Conservation (phyloP, 2,888 invertebrate species). For the Lasioglossum morio region DNA sequence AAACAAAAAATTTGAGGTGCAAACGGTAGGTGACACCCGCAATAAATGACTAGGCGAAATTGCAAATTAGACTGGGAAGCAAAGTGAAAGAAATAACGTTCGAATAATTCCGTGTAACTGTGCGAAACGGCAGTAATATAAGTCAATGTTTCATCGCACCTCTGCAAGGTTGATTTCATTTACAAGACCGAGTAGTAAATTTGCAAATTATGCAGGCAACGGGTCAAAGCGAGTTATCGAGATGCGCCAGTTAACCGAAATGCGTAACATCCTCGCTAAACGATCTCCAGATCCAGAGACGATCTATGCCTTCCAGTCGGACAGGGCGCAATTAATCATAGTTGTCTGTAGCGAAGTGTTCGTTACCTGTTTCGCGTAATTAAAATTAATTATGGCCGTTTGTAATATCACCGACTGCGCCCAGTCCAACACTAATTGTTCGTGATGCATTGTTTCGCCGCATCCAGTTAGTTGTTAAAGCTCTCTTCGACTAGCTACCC, state of each 20-base stretch:
- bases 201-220: conserved; percentile 26
- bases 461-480: conserved; percentile 65
- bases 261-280: conserved; percentile 24
- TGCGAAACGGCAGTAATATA: neutral
- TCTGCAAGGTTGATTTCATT: neutral
- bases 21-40: no score
- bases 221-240: conserved; percentile 41
- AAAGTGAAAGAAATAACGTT: neutral
- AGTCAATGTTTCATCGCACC: neutral
- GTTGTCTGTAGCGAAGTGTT: conserved; percentile 60
- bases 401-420: conserved; percentile 59
- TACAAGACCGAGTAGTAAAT: neutral
- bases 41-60: neutral
- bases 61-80: neutral
- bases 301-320: conserved; percentile 36
- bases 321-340: conserved; percentile 69
- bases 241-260: conserved; percentile 44
- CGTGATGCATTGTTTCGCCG: conserved; percentile 65
- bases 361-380: conserved; percentile 70
- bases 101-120: neutral
- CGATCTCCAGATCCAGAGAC: conserved; percentile 29
- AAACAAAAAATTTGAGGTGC: no score
- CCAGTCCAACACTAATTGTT: conserved; percentile 66
- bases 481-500: conserved; percentile 45
- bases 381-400: conserved; percentile 72